Percentiles rank a stretch among this genome's conserved stretches.
Conservation (phyloP, 2,113 vertebrate genomes). For the Carassius gibelio region DNA sequence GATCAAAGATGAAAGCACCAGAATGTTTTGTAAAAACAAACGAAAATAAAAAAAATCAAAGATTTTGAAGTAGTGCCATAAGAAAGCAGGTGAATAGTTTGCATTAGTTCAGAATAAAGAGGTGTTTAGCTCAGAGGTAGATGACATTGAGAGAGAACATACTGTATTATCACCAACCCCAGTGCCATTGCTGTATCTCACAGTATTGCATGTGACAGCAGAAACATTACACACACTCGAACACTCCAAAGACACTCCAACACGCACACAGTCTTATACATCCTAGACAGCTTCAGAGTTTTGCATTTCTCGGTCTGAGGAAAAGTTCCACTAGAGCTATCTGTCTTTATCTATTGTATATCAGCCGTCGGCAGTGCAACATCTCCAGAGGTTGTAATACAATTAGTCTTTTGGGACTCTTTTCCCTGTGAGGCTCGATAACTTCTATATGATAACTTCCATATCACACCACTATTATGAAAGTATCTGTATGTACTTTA, state of each 20-base stretch:
- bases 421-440: not conserved
- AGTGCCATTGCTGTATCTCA: constrained; percentile 62
- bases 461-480: not conserved
- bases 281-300: constrained; percentile 23
- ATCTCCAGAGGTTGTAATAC: not conserved
- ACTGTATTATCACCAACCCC: constrained; percentile 27
- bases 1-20: not conserved
- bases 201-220: constrained; percentile 43
- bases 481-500: not conserved
- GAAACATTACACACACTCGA: constrained; percentile 38
- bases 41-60: not conserved
- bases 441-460: not conserved
- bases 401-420: not conserved
- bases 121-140: constrained; percentile 70
- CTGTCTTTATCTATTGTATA: not conserved
- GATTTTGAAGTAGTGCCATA: not conserved
- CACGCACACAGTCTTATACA: constrained; percentile 43
- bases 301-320: not conserved
- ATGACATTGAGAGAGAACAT: constrained; percentile 56
- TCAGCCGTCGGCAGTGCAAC: not conserved
- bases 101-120: constrained; percentile 41
- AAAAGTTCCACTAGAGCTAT: not conserved
- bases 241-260: constrained; percentile 43
- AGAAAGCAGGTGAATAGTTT: not conserved
- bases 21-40: not conserved